phyloP scores from a whole-genome alignment of 2,113 vertebrate species.

The Bucco capensis region DNA sequence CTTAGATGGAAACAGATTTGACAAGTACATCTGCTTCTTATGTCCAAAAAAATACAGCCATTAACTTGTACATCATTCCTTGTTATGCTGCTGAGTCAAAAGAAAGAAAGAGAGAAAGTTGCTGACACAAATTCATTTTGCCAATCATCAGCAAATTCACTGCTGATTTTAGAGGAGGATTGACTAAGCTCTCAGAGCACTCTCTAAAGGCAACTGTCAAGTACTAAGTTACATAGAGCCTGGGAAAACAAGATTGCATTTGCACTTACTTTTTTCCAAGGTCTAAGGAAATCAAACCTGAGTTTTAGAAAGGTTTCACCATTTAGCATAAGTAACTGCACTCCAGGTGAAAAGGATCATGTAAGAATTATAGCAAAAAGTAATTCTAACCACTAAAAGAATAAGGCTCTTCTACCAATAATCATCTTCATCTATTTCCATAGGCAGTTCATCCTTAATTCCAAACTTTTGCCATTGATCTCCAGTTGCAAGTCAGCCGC shows the following conservation, averaged over 20 bases:
- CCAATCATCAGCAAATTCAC: not conserved
- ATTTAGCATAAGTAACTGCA: not conserved
- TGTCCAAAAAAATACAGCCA: not conserved
- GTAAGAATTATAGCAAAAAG: not conserved
- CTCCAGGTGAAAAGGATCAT: not conserved
- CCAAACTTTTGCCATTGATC: not conserved
- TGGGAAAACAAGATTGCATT: not conserved
- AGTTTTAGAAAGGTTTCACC: not conserved
- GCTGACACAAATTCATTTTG: not conserved
- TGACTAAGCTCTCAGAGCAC: not conserved
- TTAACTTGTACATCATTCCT: not conserved
- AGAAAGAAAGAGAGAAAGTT: not conserved
- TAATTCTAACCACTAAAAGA: not conserved
- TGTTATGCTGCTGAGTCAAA: not conserved
- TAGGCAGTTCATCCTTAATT: not conserved
- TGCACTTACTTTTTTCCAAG: not conserved
- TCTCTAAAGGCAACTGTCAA: not conserved
- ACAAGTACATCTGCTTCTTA: not conserved
- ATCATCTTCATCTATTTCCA: not conserved
- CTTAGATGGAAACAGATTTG: not conserved
- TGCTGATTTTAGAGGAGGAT: not conserved
- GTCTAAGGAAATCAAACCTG: not conserved
- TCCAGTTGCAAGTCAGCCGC: not conserved
- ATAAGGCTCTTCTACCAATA: not conserved
- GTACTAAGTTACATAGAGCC: not conserved